These are phyloP conservation scores for Beris morrisii DNA, from an alignment of 2,888 invertebrate genomes.

Conservation along the genomic window DNA sequence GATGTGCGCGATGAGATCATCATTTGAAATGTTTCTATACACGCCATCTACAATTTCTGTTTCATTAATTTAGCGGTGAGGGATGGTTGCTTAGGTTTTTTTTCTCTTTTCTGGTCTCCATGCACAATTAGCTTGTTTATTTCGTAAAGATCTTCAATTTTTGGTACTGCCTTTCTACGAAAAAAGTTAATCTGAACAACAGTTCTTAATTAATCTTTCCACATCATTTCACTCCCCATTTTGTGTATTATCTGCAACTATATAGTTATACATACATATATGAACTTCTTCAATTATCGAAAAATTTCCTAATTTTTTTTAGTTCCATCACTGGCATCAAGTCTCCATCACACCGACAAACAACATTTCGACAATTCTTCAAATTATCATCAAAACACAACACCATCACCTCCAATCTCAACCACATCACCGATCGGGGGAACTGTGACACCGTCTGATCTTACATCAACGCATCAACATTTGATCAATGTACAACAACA, in stretches of 20 bases:
- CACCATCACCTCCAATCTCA: conserved; percentile 38
- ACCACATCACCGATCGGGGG: conserved; percentile 35
- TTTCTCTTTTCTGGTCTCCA: not conserved
- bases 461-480: conserved; percentile 14
- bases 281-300: not conserved
- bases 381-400: conserved; percentile 35
- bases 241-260: too few species aligned
- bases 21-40: conserved; percentile 9
- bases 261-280: too few species aligned
- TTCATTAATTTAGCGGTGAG: not conserved
- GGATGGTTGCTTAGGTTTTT: not conserved
- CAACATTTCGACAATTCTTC: conserved; percentile 47
- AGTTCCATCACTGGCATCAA: conserved; percentile 56
- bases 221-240: conserved; percentile 1
- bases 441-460: conserved; percentile 17
- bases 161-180: not conserved
- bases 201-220: conserved; percentile 22
- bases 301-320: conserved; percentile 35
- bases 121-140: not conserved
- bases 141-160: not conserved
- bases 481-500: conserved; percentile 11
- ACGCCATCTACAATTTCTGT: not conserved
- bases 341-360: conserved; percentile 53
- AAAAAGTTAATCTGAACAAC: not conserved
- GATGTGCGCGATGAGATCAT: conserved; percentile 33